Evolutionary conservation across 2,797 vertebrate genomes (phyloP).

Genomic region (Leptatherina wallacei): DNA sequence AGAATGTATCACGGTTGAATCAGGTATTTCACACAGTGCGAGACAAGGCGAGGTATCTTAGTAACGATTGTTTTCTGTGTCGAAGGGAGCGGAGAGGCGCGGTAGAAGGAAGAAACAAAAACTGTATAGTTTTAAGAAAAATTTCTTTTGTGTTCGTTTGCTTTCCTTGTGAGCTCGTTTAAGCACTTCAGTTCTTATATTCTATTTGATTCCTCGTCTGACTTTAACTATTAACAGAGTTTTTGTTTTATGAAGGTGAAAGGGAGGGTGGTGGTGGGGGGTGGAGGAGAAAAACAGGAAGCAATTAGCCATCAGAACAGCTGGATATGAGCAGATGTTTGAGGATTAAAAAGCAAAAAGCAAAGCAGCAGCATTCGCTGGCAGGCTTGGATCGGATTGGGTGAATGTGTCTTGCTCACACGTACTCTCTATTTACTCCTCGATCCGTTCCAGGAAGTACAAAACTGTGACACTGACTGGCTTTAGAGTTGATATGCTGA

Average conservation of each 20-base stretch:
- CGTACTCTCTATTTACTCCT: slow-evolving; percentile 48
- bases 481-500: slow-evolving; percentile 50
- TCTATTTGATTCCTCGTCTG: slow-evolving; percentile 75
- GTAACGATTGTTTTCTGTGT: slow-evolving; percentile 50
- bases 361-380: slow-evolving; percentile 41
- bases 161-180: slow-evolving; percentile 62
- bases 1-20: slow-evolving; percentile 81
- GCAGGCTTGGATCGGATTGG: slow-evolving; percentile 64
- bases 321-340: slow-evolving; percentile 64
- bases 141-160: slow-evolving; percentile 48
- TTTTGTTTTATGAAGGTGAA: slow-evolving; percentile 51
- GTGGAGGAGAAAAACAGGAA: slow-evolving; percentile 24
- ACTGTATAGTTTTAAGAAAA: slow-evolving; percentile 73
- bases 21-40: slow-evolving; percentile 72
- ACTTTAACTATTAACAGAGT: slow-evolving; percentile 51
- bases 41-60: slow-evolving; percentile 52
- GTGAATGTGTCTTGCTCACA: slow-evolving; percentile 42
- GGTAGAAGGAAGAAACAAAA: slow-evolving; percentile 55
- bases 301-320: slow-evolving; percentile 56
- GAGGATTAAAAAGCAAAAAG: slow-evolving; percentile 7
- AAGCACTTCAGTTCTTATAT: slow-evolving; percentile 69
- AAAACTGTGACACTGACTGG: slow-evolving; percentile 52
- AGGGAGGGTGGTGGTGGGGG: slow-evolving; percentile 15
- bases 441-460: slow-evolving; percentile 46
- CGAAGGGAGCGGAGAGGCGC: neutral